Conservation (phyloP, 2,797 vertebrate species). For the Enteromius radiatus region DNA sequence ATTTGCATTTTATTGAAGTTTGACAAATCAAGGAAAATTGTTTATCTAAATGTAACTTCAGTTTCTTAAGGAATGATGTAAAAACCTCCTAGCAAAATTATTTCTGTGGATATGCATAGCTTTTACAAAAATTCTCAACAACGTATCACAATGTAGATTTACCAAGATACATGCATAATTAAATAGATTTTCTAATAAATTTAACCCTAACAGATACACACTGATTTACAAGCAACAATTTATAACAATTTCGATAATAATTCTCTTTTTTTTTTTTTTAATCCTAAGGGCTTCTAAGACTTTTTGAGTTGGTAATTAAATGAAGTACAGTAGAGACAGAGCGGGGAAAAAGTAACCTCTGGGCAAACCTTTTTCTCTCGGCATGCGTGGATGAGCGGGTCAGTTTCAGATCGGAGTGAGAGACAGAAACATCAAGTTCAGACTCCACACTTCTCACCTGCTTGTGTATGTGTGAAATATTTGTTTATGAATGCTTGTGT, state of each 20-base stretch:
- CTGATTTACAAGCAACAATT: slow-evolving; percentile 49
- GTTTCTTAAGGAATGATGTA: background rate
- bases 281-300: background rate
- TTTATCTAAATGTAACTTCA: background rate
- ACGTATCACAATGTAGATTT: background rate
- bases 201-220: background rate
- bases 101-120: slow-evolving; percentile 20
- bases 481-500: slow-evolving; percentile 26
- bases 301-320: background rate
- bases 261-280: background rate
- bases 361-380: background rate
- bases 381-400: background rate
- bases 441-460: slow-evolving; percentile 18
- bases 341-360: background rate
- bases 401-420: slow-evolving; percentile 9
- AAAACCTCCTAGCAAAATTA: background rate
- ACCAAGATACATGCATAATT: background rate
- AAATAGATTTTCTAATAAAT: no score
- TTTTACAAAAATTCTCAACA: slow-evolving; percentile 18
- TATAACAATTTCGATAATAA: background rate
- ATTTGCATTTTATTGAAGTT: background rate
- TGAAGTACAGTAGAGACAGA: background rate
- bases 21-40: background rate
- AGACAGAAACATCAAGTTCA: slow-evolving; percentile 39
- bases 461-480: slow-evolving; percentile 44